phyloP scores from a whole-genome alignment of 1,140 invertebrate species.

The Neodiprion virginianus region DNA sequence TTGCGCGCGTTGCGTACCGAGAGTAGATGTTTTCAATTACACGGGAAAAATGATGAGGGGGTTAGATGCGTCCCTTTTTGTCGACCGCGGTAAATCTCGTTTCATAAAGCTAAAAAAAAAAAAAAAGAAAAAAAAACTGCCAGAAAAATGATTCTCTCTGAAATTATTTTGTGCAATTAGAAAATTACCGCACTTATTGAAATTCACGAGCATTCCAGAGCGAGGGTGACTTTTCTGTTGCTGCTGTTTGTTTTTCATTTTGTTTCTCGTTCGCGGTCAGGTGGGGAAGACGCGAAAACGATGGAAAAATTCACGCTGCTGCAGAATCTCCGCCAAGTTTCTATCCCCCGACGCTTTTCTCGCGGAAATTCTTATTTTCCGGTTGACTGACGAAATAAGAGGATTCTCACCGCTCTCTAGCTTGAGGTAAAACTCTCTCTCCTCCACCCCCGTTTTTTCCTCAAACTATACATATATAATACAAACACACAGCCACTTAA shows the following conservation, averaged over 20 bases:
- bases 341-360: conserved; percentile 3
- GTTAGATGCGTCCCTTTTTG: background rate
- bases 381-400: conserved; percentile 16
- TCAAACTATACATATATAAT: too few species aligned
- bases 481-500: background rate
- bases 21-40: conserved; percentile 5
- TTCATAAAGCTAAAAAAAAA: conserved; percentile 6
- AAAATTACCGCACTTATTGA: too few species aligned
- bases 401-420: background rate
- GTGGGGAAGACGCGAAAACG: background rate
- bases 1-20: background rate
- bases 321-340: background rate
- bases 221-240: background rate
- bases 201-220: too few species aligned
- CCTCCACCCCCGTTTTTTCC: too few species aligned
- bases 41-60: background rate
- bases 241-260: background rate
- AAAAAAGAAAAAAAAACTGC: conserved; percentile 13
- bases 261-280: background rate
- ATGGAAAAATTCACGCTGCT: background rate
- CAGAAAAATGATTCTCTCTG: background rate
- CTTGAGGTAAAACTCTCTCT: background rate
- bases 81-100: conserved; percentile 12
- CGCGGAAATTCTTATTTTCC: conserved; percentile 13
- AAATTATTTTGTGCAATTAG: too few species aligned